phyloP scores from a whole-genome alignment of 2,888 invertebrate genomes.

The Leptogaster cylindrica region DNA sequence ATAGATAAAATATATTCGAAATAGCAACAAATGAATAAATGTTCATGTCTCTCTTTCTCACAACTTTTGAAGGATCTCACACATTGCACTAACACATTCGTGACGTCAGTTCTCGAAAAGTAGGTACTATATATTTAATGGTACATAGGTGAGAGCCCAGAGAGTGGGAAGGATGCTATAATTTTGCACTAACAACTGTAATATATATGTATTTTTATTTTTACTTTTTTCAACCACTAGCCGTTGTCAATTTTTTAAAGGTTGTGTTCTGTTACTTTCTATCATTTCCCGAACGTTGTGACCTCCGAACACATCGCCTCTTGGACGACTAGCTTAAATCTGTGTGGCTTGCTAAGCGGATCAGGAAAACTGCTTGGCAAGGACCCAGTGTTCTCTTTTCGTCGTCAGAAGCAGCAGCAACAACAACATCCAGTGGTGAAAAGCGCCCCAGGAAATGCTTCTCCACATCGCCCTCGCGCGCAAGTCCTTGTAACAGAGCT shows the following conservation, averaged over 20 bases:
- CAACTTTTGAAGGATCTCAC: neutral
- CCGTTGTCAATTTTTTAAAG: constrained; percentile 5
- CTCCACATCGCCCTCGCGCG: constrained; percentile 7
- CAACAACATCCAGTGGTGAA: constrained; percentile 43
- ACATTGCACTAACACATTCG: neutral
- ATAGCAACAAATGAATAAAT: constrained; percentile 1
- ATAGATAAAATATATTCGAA: constrained; percentile 3
- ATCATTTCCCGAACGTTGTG: constrained; percentile 31
- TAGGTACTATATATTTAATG: neutral
- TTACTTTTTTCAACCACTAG: constrained; percentile 12
- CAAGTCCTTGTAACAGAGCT: constrained; percentile 21
- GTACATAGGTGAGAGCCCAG: constrained; percentile 1
- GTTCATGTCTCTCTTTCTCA: constrained; percentile 7
- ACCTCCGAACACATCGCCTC: constrained; percentile 42
- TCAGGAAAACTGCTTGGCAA: constrained; percentile 36
- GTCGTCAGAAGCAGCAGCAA: neutral
- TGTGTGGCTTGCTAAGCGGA: constrained; percentile 35
- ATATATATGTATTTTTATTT: constrained; percentile 5
- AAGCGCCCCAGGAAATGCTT: constrained; percentile 22
- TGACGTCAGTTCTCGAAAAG: constrained; percentile 18
- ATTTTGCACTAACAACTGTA: constrained; percentile 22
- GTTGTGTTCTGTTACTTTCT: constrained; percentile 33
- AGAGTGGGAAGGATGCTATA: neutral
- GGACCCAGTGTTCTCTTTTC: constrained; percentile 35
- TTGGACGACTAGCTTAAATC: constrained; percentile 44